Percentiles rank a stretch among this genome's conserved stretches.
Evolutionary conservation across 2,797 vertebrate species (phyloP).

Genomic region (Thamnophis elegans): DNA sequence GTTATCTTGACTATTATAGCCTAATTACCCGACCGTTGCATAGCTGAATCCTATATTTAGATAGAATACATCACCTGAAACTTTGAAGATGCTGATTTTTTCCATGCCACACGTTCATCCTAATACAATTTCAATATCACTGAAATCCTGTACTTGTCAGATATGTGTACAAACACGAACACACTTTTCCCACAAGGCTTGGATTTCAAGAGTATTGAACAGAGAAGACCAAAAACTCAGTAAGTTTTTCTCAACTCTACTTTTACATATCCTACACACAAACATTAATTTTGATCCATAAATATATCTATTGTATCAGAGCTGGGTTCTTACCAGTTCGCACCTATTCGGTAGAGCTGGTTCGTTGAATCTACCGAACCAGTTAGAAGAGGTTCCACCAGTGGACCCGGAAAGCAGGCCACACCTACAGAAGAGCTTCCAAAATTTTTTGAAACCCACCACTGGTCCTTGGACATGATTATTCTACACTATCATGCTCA

Average conservation of each 20-base stretch:
- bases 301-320: neutral
- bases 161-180: neutral
- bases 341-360: too few relatives aligned
- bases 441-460: too few relatives aligned
- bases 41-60: constrained; percentile 24
- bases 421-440: too few relatives aligned
- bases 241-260: neutral
- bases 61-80: neutral
- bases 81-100: neutral
- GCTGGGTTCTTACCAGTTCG: too few relatives aligned
- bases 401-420: too few relatives aligned
- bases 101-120: neutral
- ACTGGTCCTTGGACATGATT: too few relatives aligned
- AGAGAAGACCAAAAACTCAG: neutral
- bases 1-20: constrained; percentile 12
- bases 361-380: too few relatives aligned
- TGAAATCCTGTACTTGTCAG: neutral
- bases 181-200: neutral
- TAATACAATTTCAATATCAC: neutral
- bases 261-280: neutral
- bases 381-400: too few relatives aligned
- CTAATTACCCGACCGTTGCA: constrained; percentile 17
- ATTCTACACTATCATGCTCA: too few relatives aligned
- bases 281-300: neutral
- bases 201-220: neutral